These are phyloP conservation scores for Vesta saturnalis DNA, from an alignment of 2,888 invertebrate species.

Conservation along the genomic window DNA sequence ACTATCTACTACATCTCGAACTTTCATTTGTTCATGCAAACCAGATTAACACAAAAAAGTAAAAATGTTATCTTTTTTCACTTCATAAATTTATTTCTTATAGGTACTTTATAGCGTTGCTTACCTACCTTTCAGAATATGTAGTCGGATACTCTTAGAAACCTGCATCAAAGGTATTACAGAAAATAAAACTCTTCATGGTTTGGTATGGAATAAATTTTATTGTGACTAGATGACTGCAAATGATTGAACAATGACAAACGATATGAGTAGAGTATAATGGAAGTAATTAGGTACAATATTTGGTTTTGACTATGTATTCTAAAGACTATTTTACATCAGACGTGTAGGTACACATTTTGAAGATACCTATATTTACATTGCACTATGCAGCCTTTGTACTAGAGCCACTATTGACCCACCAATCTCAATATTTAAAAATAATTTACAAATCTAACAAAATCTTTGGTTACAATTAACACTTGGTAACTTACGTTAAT, in stretches of 20 bases:
- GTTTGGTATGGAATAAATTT: constrained; percentile 58
- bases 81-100: no score
- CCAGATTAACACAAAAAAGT: no score
- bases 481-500: constrained; percentile 37
- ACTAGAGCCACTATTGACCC: constrained; percentile 25
- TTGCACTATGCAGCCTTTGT: constrained; percentile 59
- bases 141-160: no score
- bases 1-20: no score
- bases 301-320: constrained; percentile 51
- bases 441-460: constrained; percentile 42
- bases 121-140: no score
- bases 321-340: constrained; percentile 53
- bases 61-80: no score
- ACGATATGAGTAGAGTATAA: constrained; percentile 65
- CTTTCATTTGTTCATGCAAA: no score
- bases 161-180: no score
- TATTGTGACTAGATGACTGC: constrained; percentile 78
- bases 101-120: no score
- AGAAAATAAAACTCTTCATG: not conserved
- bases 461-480: constrained; percentile 52
- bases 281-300: constrained; percentile 50
- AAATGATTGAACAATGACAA: constrained; percentile 69
- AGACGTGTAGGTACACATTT: constrained; percentile 45
- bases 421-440: constrained; percentile 30
- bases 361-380: constrained; percentile 49